Evolutionary conservation across 2,113 vertebrate species (phyloP).

Genomic region (zebrafish (Danio rerio)): DNA sequence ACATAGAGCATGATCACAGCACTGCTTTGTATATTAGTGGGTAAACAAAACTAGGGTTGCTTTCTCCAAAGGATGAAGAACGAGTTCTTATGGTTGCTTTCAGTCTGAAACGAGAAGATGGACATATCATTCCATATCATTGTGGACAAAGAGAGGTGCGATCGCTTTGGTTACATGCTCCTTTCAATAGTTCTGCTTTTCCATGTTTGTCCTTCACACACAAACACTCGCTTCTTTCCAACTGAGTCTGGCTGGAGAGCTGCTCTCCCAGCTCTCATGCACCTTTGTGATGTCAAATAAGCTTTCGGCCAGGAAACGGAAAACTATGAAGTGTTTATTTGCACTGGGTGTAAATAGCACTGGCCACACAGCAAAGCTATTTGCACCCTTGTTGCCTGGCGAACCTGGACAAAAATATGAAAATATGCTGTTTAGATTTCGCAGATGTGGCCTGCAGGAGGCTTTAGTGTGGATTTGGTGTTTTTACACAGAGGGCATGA

Average conservation of each 20-base stretch:
- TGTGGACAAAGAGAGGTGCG: too few species aligned
- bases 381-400: not conserved
- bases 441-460: not conserved
- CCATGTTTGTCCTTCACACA: not conserved
- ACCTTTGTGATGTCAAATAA: not conserved
- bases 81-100: slow-evolving; percentile 22
- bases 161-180: not conserved
- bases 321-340: slow-evolving; percentile 2
- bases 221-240: not conserved
- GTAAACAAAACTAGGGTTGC: not conserved
- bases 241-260: not conserved
- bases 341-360: slow-evolving; percentile 19
- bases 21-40: not conserved
- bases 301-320: not conserved
- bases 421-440: slow-evolving; percentile 2
- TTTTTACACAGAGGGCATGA: not conserved
- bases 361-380: slow-evolving; percentile 11
- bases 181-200: not conserved
- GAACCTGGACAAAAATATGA: not conserved
- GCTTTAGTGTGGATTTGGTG: not conserved
- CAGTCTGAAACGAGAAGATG: slow-evolving; percentile 7
- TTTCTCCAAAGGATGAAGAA: slow-evolving; percentile 8
- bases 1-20: slow-evolving; percentile 15
- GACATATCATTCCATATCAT: slow-evolving; percentile 25
- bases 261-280: not conserved